A percentile compares a stretch with the other conserved stretches of the same genome.
Evolutionary conservation across 2,888 invertebrate species (phyloP).

Genomic region (Romanomermis culicivorax): DNA sequence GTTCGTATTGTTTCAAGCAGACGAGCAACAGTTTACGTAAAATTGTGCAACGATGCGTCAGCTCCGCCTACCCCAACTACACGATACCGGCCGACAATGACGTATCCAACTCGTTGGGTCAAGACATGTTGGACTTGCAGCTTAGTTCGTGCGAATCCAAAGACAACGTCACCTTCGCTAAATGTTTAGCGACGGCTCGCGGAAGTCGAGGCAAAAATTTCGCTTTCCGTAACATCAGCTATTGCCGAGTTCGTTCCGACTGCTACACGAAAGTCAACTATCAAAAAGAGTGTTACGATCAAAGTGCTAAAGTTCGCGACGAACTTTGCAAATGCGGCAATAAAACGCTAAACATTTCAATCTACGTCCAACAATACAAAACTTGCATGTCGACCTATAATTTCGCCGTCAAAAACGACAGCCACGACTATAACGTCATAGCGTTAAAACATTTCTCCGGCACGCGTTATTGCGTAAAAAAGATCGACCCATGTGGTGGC

Average conservation of each 20-base stretch:
- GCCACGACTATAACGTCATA: background rate
- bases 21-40: background rate
- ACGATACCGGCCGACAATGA: background rate
- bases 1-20: background rate
- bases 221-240: background rate
- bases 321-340: background rate
- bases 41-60: background rate
- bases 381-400: background rate
- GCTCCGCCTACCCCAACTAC: background rate
- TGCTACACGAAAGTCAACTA: background rate
- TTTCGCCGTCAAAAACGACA: background rate
- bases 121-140: background rate
- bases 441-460: background rate
- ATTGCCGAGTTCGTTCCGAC: background rate
- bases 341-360: background rate
- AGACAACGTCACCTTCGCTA: background rate
- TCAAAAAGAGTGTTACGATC: background rate
- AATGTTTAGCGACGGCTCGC: background rate
- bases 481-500: background rate
- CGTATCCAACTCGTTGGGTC: background rate
- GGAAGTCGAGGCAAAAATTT: background rate
- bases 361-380: background rate
- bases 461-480: background rate
- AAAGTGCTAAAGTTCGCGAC: background rate
- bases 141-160: background rate